These are phyloP conservation scores for Pituophis catenifer DNA, from an alignment of 2,113 vertebrate genomes.

Conservation along the genomic window DNA sequence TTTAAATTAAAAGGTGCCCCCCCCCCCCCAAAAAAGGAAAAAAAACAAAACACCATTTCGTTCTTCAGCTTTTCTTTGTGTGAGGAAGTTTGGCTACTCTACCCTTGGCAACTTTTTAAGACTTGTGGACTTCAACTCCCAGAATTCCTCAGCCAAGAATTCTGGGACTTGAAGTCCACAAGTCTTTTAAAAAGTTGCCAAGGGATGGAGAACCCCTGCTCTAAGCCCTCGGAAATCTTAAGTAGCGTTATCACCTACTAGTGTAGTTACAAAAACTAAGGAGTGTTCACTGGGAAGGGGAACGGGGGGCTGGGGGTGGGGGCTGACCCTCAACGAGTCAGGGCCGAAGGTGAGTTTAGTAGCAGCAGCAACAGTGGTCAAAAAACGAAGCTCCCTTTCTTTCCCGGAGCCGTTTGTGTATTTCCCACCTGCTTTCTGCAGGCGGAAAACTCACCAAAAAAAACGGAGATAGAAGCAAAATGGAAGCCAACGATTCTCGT, in stretches of 20 bases:
- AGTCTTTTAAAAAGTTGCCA: neutral
- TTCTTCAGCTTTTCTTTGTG: conserved; percentile 69
- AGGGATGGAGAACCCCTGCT: neutral
- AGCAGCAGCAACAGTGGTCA: conserved; percentile 47
- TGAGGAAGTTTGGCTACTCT: conserved; percentile 61
- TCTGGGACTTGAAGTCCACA: neutral
- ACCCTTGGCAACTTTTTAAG: too few species aligned
- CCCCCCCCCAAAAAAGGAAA: neutral
- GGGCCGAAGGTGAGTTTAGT: conserved; percentile 14
- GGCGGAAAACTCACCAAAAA: neutral
- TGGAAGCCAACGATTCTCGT: conserved; percentile 30
- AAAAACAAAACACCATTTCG: conserved; percentile 59
- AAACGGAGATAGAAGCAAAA: conserved; percentile 24
- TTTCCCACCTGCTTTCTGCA: conserved; percentile 59
- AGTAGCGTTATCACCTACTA: conserved; percentile 66
- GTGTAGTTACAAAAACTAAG: conserved; percentile 59
- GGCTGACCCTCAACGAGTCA: neutral
- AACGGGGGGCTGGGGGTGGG: too few species aligned
- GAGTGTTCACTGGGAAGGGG: neutral
- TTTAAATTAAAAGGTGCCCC: conserved; percentile 72
- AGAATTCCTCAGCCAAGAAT: neutral
- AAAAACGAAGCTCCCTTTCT: conserved; percentile 29
- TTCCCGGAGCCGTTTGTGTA: conserved; percentile 47
- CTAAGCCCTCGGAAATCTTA: conserved; percentile 57
- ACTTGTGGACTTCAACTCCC: neutral